Conservation (phyloP, 2,113 vertebrate genomes). For the Formicarius rufipectus region DNA sequence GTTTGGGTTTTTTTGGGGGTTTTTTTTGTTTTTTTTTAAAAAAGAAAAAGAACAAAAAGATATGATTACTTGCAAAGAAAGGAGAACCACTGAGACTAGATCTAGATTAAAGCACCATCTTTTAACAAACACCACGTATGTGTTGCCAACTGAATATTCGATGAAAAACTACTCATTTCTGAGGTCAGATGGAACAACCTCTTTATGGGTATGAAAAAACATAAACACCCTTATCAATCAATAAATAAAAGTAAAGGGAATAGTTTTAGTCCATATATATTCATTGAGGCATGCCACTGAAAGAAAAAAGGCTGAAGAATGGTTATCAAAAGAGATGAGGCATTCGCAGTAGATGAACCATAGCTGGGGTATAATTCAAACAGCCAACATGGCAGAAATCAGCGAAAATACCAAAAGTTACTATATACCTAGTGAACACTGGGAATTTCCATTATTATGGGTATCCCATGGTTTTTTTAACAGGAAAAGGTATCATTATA, state of each 20-base stretch:
- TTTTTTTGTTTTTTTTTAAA: no score
- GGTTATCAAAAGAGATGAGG: neutral
- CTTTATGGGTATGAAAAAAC: neutral
- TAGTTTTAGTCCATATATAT: neutral
- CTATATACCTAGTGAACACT: neutral
- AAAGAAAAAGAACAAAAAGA: neutral
- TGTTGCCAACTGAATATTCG: neutral
- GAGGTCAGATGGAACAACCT: neutral
- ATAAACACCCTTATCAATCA: neutral
- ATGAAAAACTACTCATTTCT: neutral
- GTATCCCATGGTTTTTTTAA: neutral
- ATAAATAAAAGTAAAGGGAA: neutral
- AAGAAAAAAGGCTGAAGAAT: neutral
- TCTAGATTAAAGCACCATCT: neutral
- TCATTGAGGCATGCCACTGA: neutral
- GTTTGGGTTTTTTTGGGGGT: no score
- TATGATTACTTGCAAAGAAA: neutral
- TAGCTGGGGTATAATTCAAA: neutral
- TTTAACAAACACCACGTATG: neutral
- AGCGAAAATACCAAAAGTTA: slow-evolving; percentile 6
- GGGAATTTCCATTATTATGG: neutral
- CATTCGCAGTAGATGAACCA: neutral
- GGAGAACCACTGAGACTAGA: neutral
- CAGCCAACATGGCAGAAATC: neutral
- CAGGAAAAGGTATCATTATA: neutral